phyloP scores from a whole-genome alignment of 2,113 vertebrate genomes.

The Rhinichthys klamathensis region DNA sequence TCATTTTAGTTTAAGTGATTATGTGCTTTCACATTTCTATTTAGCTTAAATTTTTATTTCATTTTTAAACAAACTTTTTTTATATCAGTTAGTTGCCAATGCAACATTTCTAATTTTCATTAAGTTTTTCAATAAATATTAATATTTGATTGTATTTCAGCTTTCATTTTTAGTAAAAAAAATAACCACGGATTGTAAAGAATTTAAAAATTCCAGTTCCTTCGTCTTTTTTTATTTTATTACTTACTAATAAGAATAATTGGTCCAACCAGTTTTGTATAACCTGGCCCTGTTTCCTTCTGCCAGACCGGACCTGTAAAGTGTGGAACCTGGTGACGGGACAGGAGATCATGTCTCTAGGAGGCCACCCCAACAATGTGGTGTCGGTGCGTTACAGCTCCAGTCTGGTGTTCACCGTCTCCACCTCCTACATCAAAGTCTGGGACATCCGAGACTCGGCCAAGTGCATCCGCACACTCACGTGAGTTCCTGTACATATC shows the following conservation, averaged over 20 bases:
- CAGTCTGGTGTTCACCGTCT: constrained; percentile 95
- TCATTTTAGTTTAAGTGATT: no score
- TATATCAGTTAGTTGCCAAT: no score
- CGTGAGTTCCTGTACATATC: constrained; percentile 79
- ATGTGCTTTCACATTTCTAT: no score
- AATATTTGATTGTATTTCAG: no score
- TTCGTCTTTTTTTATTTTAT: neutral
- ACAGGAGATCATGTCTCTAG: constrained; percentile 95
- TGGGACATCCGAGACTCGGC: constrained; percentile 98
- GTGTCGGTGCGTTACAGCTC: constrained; percentile 96
- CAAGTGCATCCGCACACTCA: constrained; percentile 91
- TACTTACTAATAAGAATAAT: neutral
- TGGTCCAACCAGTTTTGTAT: neutral
- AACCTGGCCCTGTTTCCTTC: neutral
- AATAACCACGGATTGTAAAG: no score
- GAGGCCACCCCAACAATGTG: constrained; percentile 87
- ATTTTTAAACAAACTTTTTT: no score
- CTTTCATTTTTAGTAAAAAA: no score
- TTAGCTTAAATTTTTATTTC: no score
- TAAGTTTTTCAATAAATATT: no score
- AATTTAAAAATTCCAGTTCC: neutral
- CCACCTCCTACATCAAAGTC: constrained; percentile 96
- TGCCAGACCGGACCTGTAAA: constrained; percentile 94
- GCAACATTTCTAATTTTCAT: no score
- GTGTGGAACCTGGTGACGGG: constrained; percentile 99